phyloP scores from a whole-genome alignment of 1,140 invertebrate species.

The Gryllus bimaculatus region DNA sequence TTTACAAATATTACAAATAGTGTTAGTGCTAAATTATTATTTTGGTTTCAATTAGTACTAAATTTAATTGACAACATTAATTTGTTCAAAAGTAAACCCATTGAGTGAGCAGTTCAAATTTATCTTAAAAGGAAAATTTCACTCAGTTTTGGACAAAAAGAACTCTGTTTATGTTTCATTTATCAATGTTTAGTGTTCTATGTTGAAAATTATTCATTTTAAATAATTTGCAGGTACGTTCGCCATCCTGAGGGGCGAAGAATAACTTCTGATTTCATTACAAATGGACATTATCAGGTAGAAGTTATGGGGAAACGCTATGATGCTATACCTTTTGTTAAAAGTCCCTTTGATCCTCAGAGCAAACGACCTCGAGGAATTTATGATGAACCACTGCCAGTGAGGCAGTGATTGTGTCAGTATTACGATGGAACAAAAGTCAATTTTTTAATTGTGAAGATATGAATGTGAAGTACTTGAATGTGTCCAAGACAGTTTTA shows the following conservation, averaged over 20 bases:
- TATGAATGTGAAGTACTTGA: too few species aligned
- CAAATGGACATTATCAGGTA: slow-evolving; percentile 63
- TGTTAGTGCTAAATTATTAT: too few species aligned
- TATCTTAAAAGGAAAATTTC: too few species aligned
- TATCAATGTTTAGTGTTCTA: not conserved
- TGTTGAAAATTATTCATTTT: not conserved
- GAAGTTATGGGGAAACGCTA: slow-evolving; percentile 66
- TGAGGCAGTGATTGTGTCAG: slow-evolving; percentile 18
- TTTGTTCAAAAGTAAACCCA: too few species aligned
- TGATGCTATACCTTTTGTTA: slow-evolving; percentile 55
- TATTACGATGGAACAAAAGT: too few species aligned
- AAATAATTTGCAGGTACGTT: slow-evolving; percentile 38
- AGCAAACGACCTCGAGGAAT: slow-evolving; percentile 44
- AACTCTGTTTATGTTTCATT: not conserved
- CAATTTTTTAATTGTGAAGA: too few species aligned
- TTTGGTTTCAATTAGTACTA: too few species aligned
- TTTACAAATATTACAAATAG: too few species aligned
- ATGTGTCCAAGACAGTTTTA: too few species aligned
- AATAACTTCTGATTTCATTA: slow-evolving; percentile 57
- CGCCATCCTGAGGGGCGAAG: slow-evolving; percentile 41
- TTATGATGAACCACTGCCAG: slow-evolving; percentile 25
- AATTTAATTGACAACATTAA: too few species aligned
- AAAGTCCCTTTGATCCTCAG: slow-evolving; percentile 70
- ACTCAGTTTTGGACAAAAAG: too few species aligned
- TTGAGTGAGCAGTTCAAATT: too few species aligned